Conservation (phyloP, 2,113 vertebrate species). For the Lipophrys pholis region DNA sequence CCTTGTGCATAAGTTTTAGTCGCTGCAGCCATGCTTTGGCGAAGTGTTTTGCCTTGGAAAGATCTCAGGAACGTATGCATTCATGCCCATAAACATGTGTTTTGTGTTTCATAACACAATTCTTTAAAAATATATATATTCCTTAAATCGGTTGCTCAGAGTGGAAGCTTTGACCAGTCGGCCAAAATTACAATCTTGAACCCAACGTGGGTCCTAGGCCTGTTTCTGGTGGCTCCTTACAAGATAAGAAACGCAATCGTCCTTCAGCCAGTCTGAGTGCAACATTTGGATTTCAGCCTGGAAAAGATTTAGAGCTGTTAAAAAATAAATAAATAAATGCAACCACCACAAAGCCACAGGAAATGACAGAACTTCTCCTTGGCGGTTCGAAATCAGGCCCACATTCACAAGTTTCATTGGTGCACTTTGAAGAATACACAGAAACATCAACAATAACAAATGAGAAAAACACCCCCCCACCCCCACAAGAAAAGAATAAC, state of each 20-base stretch:
- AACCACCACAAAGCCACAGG: conserved; percentile 33
- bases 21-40: neutral
- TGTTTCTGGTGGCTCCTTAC: conserved; percentile 9
- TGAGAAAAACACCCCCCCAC: no score
- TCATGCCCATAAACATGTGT: conserved; percentile 1
- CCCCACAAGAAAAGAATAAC: no score
- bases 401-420: conserved; percentile 35
- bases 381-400: conserved; percentile 36
- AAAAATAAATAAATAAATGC: conserved; percentile 2
- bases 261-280: conserved; percentile 17
- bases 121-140: conserved; percentile 18
- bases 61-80: neutral
- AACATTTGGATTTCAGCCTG: neutral
- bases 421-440: conserved; percentile 39
- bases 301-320: neutral
- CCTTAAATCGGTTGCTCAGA: conserved; percentile 12
- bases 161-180: conserved; percentile 8
- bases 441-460: conserved; percentile 9
- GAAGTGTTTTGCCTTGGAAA: neutral
- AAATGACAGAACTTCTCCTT: conserved; percentile 36
- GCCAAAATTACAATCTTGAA: conserved; percentile 26
- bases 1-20: conserved; percentile 3
- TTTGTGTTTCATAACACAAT: conserved; percentile 9
- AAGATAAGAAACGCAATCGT: conserved; percentile 15
- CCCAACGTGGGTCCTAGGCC: conserved; percentile 17